These are phyloP conservation scores for Pygocentrus nattereri DNA, from an alignment of 2,797 vertebrate species.

Conservation along the genomic window DNA sequence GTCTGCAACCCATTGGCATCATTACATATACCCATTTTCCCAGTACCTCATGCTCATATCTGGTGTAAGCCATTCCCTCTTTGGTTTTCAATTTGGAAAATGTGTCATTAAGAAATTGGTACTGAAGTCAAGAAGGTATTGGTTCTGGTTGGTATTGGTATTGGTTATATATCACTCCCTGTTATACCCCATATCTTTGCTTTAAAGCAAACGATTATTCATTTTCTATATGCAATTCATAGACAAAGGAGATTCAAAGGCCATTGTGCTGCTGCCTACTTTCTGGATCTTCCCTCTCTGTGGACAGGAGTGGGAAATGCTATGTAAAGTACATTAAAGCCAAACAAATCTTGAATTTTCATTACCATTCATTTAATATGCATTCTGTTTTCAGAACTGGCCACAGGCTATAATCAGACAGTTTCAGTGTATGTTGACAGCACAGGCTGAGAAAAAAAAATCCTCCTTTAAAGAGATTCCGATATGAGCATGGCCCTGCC, in stretches of 20 bases:
- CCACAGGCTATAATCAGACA: not conserved
- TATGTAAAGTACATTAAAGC: constrained; percentile 3
- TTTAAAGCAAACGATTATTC: too few species aligned
- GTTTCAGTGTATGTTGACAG: not conserved
- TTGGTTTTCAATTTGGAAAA: too few species aligned
- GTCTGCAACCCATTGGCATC: too few species aligned
- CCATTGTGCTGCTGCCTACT: not conserved
- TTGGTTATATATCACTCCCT: too few species aligned
- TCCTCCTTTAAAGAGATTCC: not conserved
- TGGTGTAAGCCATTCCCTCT: too few species aligned
- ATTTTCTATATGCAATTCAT: not conserved
- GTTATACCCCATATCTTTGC: too few species aligned
- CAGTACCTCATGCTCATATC: too few species aligned
- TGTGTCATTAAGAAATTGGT: too few species aligned
- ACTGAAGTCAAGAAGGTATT: too few species aligned
- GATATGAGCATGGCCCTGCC: not conserved
- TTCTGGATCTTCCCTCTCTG: not conserved
- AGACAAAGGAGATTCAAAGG: not conserved
- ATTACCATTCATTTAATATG: not conserved
- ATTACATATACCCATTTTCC: too few species aligned
- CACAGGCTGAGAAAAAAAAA: not conserved
- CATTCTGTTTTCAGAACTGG: not conserved
- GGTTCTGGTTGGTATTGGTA: too few species aligned
- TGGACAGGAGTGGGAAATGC: not conserved
- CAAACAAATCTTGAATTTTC: not conserved